Evolutionary conservation across 2,888 invertebrate genomes (phyloP).

Genomic region (Callinectes sapidus): DNA sequence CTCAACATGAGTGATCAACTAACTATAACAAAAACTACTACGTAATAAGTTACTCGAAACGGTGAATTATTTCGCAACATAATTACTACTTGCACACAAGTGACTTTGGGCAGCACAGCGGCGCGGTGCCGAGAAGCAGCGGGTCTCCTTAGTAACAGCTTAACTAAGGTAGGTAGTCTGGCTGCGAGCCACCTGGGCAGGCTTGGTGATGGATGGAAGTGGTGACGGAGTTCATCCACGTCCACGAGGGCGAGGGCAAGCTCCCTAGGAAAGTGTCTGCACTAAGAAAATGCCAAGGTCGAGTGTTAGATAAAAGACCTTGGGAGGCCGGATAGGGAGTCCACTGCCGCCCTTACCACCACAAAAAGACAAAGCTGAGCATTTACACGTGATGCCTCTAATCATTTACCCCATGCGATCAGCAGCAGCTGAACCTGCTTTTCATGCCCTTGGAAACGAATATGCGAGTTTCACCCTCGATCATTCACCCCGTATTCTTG

Average conservation of each 20-base stretch:
- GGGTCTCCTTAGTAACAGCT: neutral
- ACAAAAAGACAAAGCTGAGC: neutral
- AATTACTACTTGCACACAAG: neutral
- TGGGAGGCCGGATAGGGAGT: constrained; percentile 8
- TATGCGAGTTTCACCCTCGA: neutral
- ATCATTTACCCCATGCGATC: neutral
- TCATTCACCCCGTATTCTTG: neutral
- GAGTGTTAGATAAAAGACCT: neutral
- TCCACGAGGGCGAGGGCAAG: neutral
- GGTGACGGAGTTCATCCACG: neutral
- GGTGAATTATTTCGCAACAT: neutral
- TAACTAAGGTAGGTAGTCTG: neutral
- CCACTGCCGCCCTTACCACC: neutral
- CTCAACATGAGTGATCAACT: neutral
- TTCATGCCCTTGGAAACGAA: neutral
- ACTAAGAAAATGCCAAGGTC: neutral
- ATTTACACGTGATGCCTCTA: neutral
- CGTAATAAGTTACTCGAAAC: neutral
- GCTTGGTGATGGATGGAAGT: neutral
- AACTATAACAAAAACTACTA: neutral
- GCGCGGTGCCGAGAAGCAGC: neutral
- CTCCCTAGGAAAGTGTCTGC: neutral
- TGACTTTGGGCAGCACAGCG: neutral
- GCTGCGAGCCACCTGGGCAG: neutral
- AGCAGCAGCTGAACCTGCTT: neutral